A percentile compares a stretch with the other conserved stretches of the same genome.
These are phyloP conservation scores for Chydorus sphaericus DNA, from an alignment of 2,888 invertebrate genomes.

Conservation along the genomic window DNA sequence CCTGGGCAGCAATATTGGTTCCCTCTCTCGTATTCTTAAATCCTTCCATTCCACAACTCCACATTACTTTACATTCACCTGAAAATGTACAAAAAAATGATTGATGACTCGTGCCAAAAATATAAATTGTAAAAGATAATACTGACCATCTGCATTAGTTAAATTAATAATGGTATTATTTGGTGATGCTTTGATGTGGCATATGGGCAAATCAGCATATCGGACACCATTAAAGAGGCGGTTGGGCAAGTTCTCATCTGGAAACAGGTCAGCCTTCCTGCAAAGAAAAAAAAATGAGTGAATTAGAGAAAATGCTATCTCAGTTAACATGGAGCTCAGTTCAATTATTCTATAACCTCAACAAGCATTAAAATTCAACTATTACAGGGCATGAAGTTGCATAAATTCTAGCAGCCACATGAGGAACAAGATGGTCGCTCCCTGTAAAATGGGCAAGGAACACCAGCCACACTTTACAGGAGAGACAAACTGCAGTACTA, in stretches of 20 bases:
- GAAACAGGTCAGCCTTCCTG: slow-evolving; percentile 55
- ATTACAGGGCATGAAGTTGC: too few relatives aligned
- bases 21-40: slow-evolving; percentile 91
- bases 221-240: slow-evolving; percentile 56
- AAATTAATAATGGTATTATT: slow-evolving; percentile 79
- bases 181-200: slow-evolving; percentile 61
- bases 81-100: background rate
- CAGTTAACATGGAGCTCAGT: slow-evolving; percentile 4
- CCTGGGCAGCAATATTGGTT: slow-evolving; percentile 91
- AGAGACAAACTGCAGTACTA: too few relatives aligned
- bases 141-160: slow-evolving; percentile 49
- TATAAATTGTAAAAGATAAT: background rate
- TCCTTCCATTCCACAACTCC: slow-evolving; percentile 78
- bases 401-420: background rate
- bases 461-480: background rate
- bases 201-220: slow-evolving; percentile 65
- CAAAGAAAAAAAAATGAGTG: slow-evolving; percentile 18
- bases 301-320: background rate
- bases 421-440: too few relatives aligned
- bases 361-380: too few relatives aligned
- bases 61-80: slow-evolving; percentile 42
- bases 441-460: too few relatives aligned
- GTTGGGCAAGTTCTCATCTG: slow-evolving; percentile 53
- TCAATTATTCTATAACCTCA: background rate
- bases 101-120: background rate